Evolutionary conservation across 2,888 invertebrate genomes (phyloP).

Genomic region (Leptopilina myrica): DNA sequence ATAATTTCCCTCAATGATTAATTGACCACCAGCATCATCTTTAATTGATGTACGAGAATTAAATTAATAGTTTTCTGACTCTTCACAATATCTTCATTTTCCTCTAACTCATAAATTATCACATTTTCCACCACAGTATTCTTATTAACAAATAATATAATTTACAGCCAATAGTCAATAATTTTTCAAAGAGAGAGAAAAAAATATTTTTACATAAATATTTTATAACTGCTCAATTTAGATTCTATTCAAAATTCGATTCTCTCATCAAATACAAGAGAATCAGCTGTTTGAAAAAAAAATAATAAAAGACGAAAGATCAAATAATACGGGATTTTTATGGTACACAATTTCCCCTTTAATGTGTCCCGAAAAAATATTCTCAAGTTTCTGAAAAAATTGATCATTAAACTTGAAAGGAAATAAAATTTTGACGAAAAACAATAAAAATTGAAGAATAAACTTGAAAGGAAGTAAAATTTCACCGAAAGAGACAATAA

Average conservation of each 20-base stretch:
- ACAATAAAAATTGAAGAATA: neutral
- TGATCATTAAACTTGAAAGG: neutral
- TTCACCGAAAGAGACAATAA: neutral
- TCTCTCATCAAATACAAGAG: too few relatives aligned
- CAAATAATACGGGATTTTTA: neutral
- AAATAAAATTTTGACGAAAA: too few relatives aligned
- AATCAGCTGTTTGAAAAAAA: neutral
- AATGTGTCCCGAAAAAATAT: neutral
- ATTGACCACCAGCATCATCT: neutral
- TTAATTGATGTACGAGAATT: neutral
- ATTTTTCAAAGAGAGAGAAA: too few relatives aligned
- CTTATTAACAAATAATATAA: too few relatives aligned
- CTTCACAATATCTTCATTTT: neutral
- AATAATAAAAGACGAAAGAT: neutral
- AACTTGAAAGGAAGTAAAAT: neutral
- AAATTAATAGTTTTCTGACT: neutral
- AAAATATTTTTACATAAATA: too few relatives aligned
- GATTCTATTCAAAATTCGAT: neutral
- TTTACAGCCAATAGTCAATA: too few relatives aligned
- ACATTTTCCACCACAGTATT: too few relatives aligned
- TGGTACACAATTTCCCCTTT: neutral
- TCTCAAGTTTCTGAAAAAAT: neutral
- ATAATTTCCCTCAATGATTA: neutral
- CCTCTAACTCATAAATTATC: too few relatives aligned
- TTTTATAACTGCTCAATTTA: too few relatives aligned